Evolutionary conservation across 2,888 invertebrate species (phyloP), one percentile per base, ranked within the genome.

Genomic region (Rhabditoides inermis): DNA sequence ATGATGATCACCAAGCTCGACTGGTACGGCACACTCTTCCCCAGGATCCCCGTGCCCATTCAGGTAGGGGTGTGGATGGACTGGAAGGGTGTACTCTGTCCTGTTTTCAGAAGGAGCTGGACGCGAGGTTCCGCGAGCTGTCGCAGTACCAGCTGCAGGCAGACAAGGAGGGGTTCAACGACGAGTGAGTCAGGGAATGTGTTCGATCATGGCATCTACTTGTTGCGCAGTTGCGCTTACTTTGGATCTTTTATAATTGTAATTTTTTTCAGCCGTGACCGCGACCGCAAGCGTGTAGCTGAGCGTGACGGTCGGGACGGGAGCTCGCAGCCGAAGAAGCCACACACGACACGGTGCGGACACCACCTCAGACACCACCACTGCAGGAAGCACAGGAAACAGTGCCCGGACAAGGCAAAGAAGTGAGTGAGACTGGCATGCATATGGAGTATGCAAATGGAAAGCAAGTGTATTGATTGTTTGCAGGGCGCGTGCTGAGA

Each of bases 21-120:
- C 77, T 99, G 98, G 95, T 98, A 92, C 80, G 89, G 90, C 39
- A 98, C 98, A 0, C 82, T 98, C 20, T 99, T 99, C 77, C 98
- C 98, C 0, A 83, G 98, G 65, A 95, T 99, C 78, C 98, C 98
- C 0, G 95, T 98, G 55, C 94, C 95, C 25, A 92, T 95, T 71
- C 84, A 84, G 78, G 70, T 71, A 2, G 15, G 27, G 22, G 32
- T 28, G 18, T 49, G 6, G 37, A 6, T 49, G 36, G 23, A 40
- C 1, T 26, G 22, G 20, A 26, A 40, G 23, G 18, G 15, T 2
- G 15, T 12, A 25, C 20, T 4, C 18, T 5, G 10, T 39, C n/a
- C n/a, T 26, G n/a, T 6, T 55, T 70, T 48, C 61, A 75, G 64
- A 75, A 75, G 45, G 70, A 71, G 2, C 72, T 75, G 46, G 75